Evolutionary conservation across 2,797 vertebrate species (phyloP).

Genomic region (Dendrocincla tyrannina): DNA sequence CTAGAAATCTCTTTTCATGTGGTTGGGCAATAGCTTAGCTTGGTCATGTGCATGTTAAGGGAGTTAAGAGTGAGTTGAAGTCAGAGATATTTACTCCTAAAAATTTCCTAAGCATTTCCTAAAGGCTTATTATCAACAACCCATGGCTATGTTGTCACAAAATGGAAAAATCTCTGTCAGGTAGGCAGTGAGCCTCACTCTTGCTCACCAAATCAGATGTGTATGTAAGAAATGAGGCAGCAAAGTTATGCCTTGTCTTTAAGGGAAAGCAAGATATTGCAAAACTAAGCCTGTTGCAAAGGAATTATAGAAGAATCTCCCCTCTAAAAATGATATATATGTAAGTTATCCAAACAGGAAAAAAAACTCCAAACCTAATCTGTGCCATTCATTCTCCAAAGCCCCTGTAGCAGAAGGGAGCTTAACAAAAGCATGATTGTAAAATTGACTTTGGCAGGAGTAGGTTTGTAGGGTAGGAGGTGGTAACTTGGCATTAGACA

Average conservation of each 20-base stretch:
- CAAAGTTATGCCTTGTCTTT: background rate
- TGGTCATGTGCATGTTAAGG: background rate
- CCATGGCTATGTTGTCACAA: background rate
- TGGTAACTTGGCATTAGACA: background rate
- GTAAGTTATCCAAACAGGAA: background rate
- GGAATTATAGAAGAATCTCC: background rate
- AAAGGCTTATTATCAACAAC: background rate
- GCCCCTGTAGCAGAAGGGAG: background rate
- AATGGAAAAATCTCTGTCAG: background rate
- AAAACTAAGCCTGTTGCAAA: background rate
- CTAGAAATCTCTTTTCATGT: constrained; percentile 62
- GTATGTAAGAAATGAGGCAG: background rate
- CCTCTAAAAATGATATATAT: background rate
- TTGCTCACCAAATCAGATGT: background rate
- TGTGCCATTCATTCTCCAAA: background rate
- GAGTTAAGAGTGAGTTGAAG: constrained; percentile 12
- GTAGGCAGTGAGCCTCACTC: background rate
- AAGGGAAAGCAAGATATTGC: background rate
- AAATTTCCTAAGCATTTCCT: background rate
- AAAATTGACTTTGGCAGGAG: background rate
- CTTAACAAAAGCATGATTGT: background rate
- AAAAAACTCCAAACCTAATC: background rate
- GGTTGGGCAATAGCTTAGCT: constrained; percentile 38
- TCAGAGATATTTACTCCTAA: background rate
- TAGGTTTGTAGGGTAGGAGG: background rate